These are phyloP conservation scores for Potamilus streckersoni DNA, from an alignment of 1,140 invertebrate genomes.

Conservation along the genomic window DNA sequence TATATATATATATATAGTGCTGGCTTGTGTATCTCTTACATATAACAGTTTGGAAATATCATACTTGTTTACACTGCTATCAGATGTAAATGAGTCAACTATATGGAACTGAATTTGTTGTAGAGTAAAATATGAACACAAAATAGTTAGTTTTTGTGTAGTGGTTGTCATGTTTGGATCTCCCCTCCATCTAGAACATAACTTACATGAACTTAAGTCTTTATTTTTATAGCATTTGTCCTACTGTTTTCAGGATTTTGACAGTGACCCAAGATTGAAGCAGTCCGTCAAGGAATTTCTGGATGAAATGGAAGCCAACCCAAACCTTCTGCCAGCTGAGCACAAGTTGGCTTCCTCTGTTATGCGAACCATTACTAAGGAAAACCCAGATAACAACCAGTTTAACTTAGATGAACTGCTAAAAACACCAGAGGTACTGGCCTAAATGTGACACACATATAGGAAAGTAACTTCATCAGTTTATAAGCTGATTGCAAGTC, in stretches of 20 bases:
- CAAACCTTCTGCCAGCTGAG: slow-evolving; percentile 88
- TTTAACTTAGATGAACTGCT: slow-evolving; percentile 81
- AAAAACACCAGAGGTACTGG: slow-evolving; percentile 77
- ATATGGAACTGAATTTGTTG: too few relatives aligned
- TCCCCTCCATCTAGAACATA: not conserved
- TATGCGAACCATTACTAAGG: slow-evolving; percentile 82
- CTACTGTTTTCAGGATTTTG: slow-evolving; percentile 79
- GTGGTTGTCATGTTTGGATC: not conserved
- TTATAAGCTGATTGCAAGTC: too few relatives aligned
- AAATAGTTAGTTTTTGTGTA: not conserved
- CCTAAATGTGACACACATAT: too few relatives aligned
- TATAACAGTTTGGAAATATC: too few relatives aligned
- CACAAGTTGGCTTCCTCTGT: slow-evolving; percentile 89
- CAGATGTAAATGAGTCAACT: too few relatives aligned
- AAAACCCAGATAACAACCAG: slow-evolving; percentile 67
- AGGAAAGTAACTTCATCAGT: too few relatives aligned
- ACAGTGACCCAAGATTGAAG: slow-evolving; percentile 81
- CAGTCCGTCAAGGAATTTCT: slow-evolving; percentile 86
- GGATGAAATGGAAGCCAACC: slow-evolving; percentile 88
- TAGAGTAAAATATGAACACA: slow-evolving; percentile 1
- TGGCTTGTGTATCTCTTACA: too few relatives aligned
- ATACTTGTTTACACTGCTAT: too few relatives aligned
- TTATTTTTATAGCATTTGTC: not conserved
- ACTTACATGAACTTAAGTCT: too few relatives aligned
- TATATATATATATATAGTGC: too few relatives aligned